Evolutionary conservation across 2,797 vertebrate species (phyloP).

Genomic region (Pantherophis vulpinus): DNA sequence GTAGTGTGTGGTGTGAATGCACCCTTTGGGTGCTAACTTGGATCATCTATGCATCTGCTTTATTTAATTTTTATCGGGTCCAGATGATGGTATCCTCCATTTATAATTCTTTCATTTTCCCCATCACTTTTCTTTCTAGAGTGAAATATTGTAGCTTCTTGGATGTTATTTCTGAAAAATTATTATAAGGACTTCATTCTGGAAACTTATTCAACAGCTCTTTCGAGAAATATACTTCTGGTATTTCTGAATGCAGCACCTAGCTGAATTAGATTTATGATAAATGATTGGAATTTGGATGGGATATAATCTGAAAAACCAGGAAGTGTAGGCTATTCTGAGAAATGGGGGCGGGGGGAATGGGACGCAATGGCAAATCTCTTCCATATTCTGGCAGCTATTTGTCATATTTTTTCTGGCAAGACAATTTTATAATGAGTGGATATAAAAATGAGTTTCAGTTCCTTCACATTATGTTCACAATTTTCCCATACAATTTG

Average conservation of each 20-base stretch:
- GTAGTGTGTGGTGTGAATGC: neutral
- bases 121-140: neutral
- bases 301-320: neutral
- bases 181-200: neutral
- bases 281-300: neutral
- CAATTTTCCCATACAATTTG: neutral
- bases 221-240: neutral
- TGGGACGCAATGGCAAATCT: neutral
- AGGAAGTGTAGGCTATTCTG: neutral
- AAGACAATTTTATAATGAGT: neutral
- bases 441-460: neutral
- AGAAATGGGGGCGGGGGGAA: neutral
- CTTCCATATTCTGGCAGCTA: neutral
- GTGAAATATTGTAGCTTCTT: neutral
- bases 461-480: neutral
- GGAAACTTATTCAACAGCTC: neutral
- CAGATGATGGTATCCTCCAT: neutral
- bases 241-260: neutral
- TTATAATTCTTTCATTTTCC: neutral
- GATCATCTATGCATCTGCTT: neutral
- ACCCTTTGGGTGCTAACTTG: neutral
- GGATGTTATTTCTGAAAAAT: neutral
- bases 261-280: neutral
- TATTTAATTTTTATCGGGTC: neutral
- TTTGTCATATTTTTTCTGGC: neutral